Evolutionary conservation across 2,113 vertebrate species (phyloP).

Genomic region (Anolis carolinensis): DNA sequence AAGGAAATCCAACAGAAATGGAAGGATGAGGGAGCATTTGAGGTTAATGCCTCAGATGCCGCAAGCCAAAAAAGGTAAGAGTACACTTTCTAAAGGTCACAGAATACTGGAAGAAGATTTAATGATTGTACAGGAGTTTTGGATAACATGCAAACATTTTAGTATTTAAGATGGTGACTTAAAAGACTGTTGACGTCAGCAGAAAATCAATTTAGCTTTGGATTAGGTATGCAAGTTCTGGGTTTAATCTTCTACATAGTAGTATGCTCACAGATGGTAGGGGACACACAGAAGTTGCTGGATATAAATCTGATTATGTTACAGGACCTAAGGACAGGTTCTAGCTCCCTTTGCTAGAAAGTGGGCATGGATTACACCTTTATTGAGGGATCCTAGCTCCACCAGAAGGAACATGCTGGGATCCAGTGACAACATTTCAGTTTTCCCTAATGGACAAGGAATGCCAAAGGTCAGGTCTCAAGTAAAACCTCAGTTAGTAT

Average conservation of each 20-base stretch:
- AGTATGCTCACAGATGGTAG: background rate
- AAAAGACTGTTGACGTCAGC: background rate
- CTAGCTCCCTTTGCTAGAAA: background rate
- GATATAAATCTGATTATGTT: background rate
- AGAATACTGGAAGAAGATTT: too few species aligned
- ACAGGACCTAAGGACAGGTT: background rate
- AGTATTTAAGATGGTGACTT: background rate
- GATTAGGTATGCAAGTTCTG: background rate
- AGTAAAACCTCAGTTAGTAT: background rate
- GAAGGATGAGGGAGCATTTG: conserved; percentile 86
- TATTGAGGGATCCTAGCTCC: background rate
- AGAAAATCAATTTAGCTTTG: background rate
- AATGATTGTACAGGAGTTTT: background rate
- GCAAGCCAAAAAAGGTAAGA: conserved; percentile 61
- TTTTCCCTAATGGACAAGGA: background rate
- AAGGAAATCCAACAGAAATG: conserved; percentile 91
- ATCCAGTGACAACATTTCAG: background rate
- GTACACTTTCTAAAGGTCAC: background rate
- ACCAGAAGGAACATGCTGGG: background rate
- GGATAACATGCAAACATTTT: background rate
- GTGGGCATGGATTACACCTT: background rate
- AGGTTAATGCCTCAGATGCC: conserved; percentile 75
- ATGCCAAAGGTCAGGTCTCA: background rate
- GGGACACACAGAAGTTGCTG: background rate
- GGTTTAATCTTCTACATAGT: background rate